These are phyloP conservation scores for Polylopha cassiicola DNA, from an alignment of 2,888 invertebrate species.

Conservation along the genomic window DNA sequence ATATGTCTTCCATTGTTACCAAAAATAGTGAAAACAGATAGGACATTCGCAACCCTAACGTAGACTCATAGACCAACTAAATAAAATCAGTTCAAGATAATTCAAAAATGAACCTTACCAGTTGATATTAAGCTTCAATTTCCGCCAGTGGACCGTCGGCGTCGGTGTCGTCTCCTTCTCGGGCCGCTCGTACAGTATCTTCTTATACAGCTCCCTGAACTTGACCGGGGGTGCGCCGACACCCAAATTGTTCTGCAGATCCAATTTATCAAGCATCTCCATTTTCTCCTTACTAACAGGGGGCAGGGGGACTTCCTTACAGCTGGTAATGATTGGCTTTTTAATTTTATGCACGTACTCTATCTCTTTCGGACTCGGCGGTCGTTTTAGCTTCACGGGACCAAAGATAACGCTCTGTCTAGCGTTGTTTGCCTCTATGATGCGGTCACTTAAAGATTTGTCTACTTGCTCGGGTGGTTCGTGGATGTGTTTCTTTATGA, in stretches of 20 bases:
- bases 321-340: conserved; percentile 51
- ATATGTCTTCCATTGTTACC: too few species aligned
- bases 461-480: conserved; percentile 14
- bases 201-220: conserved; percentile 58
- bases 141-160: conserved; percentile 55
- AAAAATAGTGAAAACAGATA: too few species aligned
- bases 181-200: conserved; percentile 55
- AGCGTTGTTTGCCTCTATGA: conserved; percentile 65
- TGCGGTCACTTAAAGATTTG: conserved; percentile 44
- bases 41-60: too few species aligned
- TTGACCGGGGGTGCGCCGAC: conserved; percentile 54
- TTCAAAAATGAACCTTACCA: conserved; percentile 35
- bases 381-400: conserved; percentile 39
- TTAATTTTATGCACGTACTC: conserved; percentile 69
- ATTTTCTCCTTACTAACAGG: conserved; percentile 64
- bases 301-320: conserved; percentile 48
- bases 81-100: conserved; percentile 1
- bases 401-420: conserved; percentile 69
- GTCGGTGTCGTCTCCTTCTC: conserved; percentile 42
- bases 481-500: conserved; percentile 52
- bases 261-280: conserved; percentile 44
- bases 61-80: too few species aligned
- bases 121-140: conserved; percentile 52
- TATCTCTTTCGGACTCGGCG: conserved; percentile 40
- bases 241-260: conserved; percentile 41